phyloP scores from a whole-genome alignment of 2,113 vertebrate genomes.

The Anguilla japonica region DNA sequence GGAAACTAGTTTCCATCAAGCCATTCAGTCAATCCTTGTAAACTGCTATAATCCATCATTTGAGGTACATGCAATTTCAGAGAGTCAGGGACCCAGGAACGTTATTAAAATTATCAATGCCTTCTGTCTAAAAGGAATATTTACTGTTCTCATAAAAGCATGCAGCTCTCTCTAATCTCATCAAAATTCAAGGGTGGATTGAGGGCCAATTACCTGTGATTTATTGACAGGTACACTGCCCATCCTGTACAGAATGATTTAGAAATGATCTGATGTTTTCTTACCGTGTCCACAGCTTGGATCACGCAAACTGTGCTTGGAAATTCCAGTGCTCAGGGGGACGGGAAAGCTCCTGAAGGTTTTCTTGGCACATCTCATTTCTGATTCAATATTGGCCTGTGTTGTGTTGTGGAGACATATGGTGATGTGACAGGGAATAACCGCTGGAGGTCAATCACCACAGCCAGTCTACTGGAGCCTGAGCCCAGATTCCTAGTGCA shows the following conservation, averaged over 20 bases:
- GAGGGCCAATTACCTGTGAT: slow-evolving; percentile 4
- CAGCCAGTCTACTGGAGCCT: neutral
- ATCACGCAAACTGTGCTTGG: neutral
- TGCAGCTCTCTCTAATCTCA: neutral
- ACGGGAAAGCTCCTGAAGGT: neutral
- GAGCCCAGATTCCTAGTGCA: neutral
- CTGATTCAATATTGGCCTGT: neutral
- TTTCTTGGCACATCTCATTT: neutral
- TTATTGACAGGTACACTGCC: neutral
- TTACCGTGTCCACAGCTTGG: neutral
- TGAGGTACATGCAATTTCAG: neutral
- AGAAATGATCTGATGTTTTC: neutral
- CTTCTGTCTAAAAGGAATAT: slow-evolving; percentile 5
- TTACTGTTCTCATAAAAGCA: slow-evolving; percentile 1
- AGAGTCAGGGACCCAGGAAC: neutral
- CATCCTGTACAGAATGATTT: neutral
- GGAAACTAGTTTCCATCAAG: neutral
- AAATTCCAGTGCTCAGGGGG: neutral
- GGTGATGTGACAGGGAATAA: neutral
- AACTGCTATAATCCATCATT: slow-evolving; percentile 11
- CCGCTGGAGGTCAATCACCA: neutral
- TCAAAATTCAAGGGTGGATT: neutral
- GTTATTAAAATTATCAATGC: slow-evolving; percentile 7
- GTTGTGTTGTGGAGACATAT: neutral
- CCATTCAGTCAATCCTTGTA: neutral